Base-by-base conservation (phyloP, 2,888 invertebrate species). In the Brachyptera risi region DNA sequence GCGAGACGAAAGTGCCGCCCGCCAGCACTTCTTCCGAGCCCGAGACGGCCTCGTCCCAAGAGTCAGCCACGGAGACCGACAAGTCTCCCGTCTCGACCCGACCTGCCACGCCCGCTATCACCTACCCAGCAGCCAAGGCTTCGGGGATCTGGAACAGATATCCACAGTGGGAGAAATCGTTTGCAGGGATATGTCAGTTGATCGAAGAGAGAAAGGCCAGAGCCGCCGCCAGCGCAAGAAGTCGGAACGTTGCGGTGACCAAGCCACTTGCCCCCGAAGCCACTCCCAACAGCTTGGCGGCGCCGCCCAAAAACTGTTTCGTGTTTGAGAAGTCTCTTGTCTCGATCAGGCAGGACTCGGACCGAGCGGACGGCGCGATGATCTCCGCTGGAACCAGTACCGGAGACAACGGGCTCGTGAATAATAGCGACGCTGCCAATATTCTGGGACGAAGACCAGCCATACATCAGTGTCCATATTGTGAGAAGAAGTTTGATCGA, bases 401-500 rank as follows among this genome's bases (percentile, higher is more conserved):
- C 4, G 51, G 26, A 3, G 51, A 26, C 13, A 17, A 31, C 11
- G 23, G 19, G 24, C 49, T 23, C n/a, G 17, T 3, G 15, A 1
- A 49, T 17, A 2, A 23, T 11, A 11, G 51, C 11, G 11, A 19
- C 51, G 27, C 51, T 51, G 9, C 27, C 24, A 1, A 37, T 17
- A 15, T 21, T 27, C 15, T 40, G 11, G 24, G 4, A 11, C 56
- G 63, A 9, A 19, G 31, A 15, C 40, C 76, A 0, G 73, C 73
- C 63, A 73, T 73, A 63, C 83, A 83, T 72, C 75, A 75, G 27
- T 84, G 83, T 67, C 74, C 77, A 0, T 80, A 79, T 69, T 87
- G 87, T 68, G 79, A 79, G 0, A 87, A 86, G 71, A 79, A 79
- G 9, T 87, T 87, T 72, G 84, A 87, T 72, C 77, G 85, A 4